Percentiles rank a stretch among this genome's conserved stretches.
Evolutionary conservation across 2,797 vertebrate genomes (phyloP).

Genomic region (Epinephelus malabaricus): DNA sequence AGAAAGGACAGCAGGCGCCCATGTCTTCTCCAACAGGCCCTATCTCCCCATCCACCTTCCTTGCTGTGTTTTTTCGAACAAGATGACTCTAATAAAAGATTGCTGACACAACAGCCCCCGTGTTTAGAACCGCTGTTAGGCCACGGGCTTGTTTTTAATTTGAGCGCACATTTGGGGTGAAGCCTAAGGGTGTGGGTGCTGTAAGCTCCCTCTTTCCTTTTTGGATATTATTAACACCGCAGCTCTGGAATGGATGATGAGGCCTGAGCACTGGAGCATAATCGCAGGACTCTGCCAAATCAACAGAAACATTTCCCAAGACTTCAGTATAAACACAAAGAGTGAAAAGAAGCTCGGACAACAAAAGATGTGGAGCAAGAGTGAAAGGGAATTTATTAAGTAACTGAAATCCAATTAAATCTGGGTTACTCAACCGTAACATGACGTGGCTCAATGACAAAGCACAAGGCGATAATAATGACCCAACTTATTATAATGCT

Average conservation of each 20-base stretch:
- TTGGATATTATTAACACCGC: conserved; percentile 66
- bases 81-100: conserved; percentile 79
- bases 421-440: conserved; percentile 31
- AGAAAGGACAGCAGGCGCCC: conserved; percentile 46
- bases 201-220: conserved; percentile 62
- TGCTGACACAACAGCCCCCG: conserved; percentile 81
- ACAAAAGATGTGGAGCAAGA: conserved; percentile 45
- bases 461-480: conserved; percentile 24
- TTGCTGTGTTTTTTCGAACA: conserved; percentile 69
- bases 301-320: conserved; percentile 58
- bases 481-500: neutral
- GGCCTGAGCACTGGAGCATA: conserved; percentile 46
- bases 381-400: conserved; percentile 59
- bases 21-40: conserved; percentile 39
- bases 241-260: conserved; percentile 60
- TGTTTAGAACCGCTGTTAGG: conserved; percentile 67
- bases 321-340: conserved; percentile 52
- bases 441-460: conserved; percentile 45
- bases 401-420: conserved; percentile 61
- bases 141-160: conserved; percentile 81
- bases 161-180: conserved; percentile 69
- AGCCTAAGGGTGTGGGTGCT: conserved; percentile 73
- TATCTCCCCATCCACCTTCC: conserved; percentile 22
- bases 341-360: conserved; percentile 51
- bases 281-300: conserved; percentile 59